Evolutionary conservation across 2,888 invertebrate species (phyloP).

Genomic region (Apamea epomidion): DNA sequence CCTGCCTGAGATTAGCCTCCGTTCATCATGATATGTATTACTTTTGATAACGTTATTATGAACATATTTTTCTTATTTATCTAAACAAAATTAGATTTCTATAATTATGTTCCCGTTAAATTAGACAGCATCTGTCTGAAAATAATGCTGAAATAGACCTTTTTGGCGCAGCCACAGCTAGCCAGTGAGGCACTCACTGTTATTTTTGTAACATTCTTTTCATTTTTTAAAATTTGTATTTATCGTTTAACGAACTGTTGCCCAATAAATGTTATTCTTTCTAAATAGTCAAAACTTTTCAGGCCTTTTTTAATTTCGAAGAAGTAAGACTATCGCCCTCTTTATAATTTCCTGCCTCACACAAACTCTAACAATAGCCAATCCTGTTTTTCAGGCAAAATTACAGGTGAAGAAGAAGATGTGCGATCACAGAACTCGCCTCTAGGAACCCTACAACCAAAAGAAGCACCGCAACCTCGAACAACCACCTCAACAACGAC

Average conservation of each 20-base stretch:
- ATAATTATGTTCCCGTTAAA: too few relatives aligned
- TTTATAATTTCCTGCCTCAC: neutral
- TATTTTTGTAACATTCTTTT: too few relatives aligned
- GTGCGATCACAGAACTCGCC: slow-evolving; percentile 60
- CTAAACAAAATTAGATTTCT: neutral
- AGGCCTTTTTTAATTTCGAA: neutral
- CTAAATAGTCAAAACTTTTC: too few relatives aligned
- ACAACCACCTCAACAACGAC: slow-evolving; percentile 60
- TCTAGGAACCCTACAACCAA: slow-evolving; percentile 35
- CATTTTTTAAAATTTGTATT: too few relatives aligned
- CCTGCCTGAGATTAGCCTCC: slow-evolving; percentile 41
- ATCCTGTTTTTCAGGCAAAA: slow-evolving; percentile 79
- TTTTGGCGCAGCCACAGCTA: too few relatives aligned
- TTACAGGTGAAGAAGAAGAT: slow-evolving; percentile 82
- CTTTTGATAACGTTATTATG: slow-evolving; percentile 12
- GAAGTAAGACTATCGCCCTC: too few relatives aligned
- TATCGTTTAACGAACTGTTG: too few relatives aligned
- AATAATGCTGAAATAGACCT: too few relatives aligned
- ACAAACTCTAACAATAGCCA: neutral
- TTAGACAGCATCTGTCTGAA: too few relatives aligned
- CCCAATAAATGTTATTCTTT: too few relatives aligned
- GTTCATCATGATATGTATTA: slow-evolving; percentile 26
- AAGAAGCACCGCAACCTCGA: slow-evolving; percentile 47
- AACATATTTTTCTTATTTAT: neutral
- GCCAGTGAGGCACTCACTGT: too few relatives aligned